These are phyloP conservation scores for Emydoidea blandingii DNA, from an alignment of 2,797 vertebrate genomes.

Conservation along the genomic window DNA sequence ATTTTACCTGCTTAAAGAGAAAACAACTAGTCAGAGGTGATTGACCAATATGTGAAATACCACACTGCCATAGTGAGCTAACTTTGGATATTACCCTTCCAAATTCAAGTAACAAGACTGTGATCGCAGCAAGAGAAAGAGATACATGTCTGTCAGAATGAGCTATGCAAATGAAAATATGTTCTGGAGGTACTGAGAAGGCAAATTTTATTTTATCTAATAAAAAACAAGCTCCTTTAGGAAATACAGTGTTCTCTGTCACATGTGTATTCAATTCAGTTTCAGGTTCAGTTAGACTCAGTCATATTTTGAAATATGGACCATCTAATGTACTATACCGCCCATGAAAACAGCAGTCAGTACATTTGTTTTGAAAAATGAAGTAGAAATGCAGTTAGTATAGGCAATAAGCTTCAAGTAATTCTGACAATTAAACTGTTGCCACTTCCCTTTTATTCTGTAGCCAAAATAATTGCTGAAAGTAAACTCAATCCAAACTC, in stretches of 20 bases:
- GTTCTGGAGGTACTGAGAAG: background rate
- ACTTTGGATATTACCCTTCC: background rate
- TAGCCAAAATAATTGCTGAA: background rate
- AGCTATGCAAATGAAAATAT: background rate
- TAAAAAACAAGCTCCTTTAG: background rate
- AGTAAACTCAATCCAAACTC: background rate
- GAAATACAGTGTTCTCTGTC: background rate
- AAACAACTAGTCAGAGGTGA: background rate
- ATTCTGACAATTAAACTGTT: background rate
- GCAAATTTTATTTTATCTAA: background rate
- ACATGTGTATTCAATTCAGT: background rate
- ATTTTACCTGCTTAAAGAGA: background rate
- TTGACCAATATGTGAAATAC: background rate
- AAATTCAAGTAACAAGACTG: background rate
- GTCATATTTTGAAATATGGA: background rate
- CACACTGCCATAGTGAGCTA: background rate
- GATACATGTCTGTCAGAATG: background rate
- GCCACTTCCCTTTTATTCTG: background rate
- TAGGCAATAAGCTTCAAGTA: background rate
- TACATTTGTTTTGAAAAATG: background rate
- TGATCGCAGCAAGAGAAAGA: background rate
- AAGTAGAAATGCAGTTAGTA: slow-evolving; percentile 12
- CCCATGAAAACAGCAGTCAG: background rate
- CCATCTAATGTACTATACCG: background rate
- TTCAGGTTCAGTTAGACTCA: background rate